These are phyloP conservation scores for Anodontia alba DNA, from an alignment of 2,888 invertebrate species.

Conservation along the genomic window DNA sequence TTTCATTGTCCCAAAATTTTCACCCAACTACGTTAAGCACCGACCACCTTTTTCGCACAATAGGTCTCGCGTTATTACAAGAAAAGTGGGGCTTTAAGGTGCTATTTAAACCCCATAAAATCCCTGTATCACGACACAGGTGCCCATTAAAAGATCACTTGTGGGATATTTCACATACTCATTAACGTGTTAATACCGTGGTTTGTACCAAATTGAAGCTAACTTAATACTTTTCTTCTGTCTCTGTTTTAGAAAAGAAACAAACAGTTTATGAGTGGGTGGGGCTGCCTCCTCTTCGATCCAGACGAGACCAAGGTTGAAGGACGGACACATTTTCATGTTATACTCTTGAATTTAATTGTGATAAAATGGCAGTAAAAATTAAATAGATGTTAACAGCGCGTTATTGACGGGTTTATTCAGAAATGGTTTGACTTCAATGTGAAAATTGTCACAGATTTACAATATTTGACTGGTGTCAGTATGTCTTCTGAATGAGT, in stretches of 20 bases:
- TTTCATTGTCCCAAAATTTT: slow-evolving; percentile 7
- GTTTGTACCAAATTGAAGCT: slow-evolving; percentile 48
- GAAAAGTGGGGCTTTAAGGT: slow-evolving; percentile 42
- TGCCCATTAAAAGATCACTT: slow-evolving; percentile 53
- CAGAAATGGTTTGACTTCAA: slow-evolving; percentile 11
- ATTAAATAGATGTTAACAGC: slow-evolving; percentile 14
- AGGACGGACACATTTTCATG: slow-evolving; percentile 35
- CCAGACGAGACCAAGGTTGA: slow-evolving; percentile 32
- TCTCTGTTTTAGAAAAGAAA: slow-evolving; percentile 35
- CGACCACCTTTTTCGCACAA: slow-evolving; percentile 36
- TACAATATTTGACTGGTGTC: neutral
- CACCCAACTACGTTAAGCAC: slow-evolving; percentile 3
- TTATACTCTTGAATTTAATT: slow-evolving; percentile 46
- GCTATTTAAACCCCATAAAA: slow-evolving; percentile 47
- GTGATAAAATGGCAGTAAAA: slow-evolving; percentile 37
- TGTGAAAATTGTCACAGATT: slow-evolving; percentile 10
- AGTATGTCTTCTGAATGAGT: neutral
- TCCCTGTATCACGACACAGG: slow-evolving; percentile 1
- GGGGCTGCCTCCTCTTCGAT: slow-evolving; percentile 37
- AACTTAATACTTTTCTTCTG: slow-evolving; percentile 41
- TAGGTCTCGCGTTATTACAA: slow-evolving; percentile 38
- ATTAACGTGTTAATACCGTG: slow-evolving; percentile 58
- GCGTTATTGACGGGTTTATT: slow-evolving; percentile 1
- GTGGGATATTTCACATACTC: slow-evolving; percentile 45
- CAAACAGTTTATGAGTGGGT: slow-evolving; percentile 45